Percentiles rank a stretch among this genome's conserved stretches.
These are phyloP conservation scores for Cichlasoma orientale DNA, from an alignment of 2,797 vertebrate genomes.

Conservation along the genomic window DNA sequence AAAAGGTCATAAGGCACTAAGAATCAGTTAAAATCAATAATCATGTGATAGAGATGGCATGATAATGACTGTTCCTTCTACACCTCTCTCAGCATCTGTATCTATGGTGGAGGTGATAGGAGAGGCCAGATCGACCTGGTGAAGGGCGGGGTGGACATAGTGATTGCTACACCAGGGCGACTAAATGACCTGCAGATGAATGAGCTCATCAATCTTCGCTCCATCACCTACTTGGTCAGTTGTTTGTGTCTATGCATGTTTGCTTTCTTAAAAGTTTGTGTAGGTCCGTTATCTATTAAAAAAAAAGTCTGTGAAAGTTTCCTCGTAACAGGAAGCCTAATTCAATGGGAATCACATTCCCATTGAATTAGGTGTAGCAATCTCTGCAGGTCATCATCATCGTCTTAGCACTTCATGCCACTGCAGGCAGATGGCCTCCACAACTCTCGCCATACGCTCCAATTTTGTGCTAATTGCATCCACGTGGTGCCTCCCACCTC, in stretches of 20 bases:
- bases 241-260: not conserved
- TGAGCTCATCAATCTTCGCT: constrained; percentile 87
- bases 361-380: not conserved
- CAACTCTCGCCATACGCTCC: no score
- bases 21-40: not conserved
- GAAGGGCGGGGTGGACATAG: constrained; percentile 90
- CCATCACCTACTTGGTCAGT: constrained; percentile 92
- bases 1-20: constrained; percentile 77
- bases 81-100: constrained; percentile 83
- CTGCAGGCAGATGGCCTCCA: no score
- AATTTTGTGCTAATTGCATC: no score
- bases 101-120: constrained; percentile 94
- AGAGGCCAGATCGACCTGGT: constrained; percentile 86
- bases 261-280: not conserved
- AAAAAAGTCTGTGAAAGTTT: not conserved
- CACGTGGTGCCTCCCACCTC: no score
- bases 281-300: not conserved
- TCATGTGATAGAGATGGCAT: not conserved
- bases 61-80: not conserved
- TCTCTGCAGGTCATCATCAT: not conserved
- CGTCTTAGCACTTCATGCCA: no score
- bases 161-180: constrained; percentile 96
- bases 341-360: not conserved
- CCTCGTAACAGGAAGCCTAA: not conserved
- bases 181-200: constrained; percentile 97